Percentiles rank a stretch among this genome's conserved stretches.
Conservation (phyloP, 2,113 vertebrate species). For the Crocuta crocuta region DNA sequence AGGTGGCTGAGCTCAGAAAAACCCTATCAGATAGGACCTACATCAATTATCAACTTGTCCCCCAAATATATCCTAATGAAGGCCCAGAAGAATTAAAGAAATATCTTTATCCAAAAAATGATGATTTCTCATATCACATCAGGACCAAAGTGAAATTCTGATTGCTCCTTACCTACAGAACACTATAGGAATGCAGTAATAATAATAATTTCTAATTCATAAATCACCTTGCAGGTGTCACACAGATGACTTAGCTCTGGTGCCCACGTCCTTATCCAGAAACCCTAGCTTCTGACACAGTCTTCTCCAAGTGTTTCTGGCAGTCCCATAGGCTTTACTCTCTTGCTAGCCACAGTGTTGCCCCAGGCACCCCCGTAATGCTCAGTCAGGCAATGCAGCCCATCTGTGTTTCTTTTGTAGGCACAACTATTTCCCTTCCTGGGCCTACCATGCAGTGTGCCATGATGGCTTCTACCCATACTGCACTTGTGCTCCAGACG, state of each 20-base stretch:
- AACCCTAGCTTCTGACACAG: not conserved
- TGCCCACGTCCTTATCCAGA: not conserved
- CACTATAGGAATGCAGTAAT: not conserved
- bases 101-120: not conserved
- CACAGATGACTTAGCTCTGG: not conserved
- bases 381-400: not conserved
- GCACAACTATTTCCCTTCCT: not conserved
- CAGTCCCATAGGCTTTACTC: not conserved
- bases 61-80: not conserved
- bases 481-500: not conserved
- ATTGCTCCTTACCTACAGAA: not conserved
- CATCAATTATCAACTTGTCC: not conserved
- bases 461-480: not conserved
- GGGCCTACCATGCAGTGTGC: accelerated
- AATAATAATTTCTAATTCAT: not conserved
- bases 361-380: not conserved
- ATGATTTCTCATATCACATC: not conserved
- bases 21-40: not conserved
- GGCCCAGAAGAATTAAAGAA: not conserved
- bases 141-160: not conserved
- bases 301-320: not conserved
- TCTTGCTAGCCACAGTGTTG: not conserved
- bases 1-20: not conserved
- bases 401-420: too few relatives aligned
- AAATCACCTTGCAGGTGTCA: not conserved